A percentile compares a stretch with the other conserved stretches of the same genome.
Evolutionary conservation across 2,797 vertebrate species (phyloP).

Genomic region (Cyclopterus lumpus): DNA sequence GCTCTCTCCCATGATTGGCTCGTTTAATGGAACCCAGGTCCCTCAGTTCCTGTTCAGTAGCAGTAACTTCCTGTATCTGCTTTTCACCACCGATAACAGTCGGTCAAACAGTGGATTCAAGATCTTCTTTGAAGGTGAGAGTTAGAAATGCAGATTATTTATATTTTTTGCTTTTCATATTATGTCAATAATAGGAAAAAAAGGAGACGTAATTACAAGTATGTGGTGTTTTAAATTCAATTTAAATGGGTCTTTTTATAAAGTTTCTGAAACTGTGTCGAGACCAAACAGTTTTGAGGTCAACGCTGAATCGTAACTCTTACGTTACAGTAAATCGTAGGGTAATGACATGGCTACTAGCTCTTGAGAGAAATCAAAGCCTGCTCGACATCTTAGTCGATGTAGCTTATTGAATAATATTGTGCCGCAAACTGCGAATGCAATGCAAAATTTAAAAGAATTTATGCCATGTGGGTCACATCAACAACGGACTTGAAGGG

Average conservation of each 20-base stretch:
- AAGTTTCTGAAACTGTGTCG: slow-evolving; percentile 7
- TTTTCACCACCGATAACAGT: slow-evolving; percentile 98
- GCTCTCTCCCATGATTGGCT: slow-evolving; percentile 94
- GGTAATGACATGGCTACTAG: not conserved
- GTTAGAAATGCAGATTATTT: not conserved
- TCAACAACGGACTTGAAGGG: not conserved
- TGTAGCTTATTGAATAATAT: not conserved
- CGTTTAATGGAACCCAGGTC: slow-evolving; percentile 96
- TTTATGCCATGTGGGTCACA: not conserved
- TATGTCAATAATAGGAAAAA: not conserved
- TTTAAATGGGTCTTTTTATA: not conserved
- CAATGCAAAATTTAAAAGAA: too few species aligned
- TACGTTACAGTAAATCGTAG: slow-evolving; percentile 5
- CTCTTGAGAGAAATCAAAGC: slow-evolving; percentile 11
- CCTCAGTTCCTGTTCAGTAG: slow-evolving; percentile 97
- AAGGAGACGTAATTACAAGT: not conserved
- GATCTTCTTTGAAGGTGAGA: slow-evolving; percentile 97
- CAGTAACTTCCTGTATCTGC: slow-evolving; percentile 94
- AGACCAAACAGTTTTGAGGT: slow-evolving; percentile 11
- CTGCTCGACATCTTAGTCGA: not conserved
- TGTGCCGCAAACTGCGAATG: not conserved
- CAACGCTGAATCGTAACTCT: slow-evolving; percentile 3
- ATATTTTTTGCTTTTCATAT: not conserved
- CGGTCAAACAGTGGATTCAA: slow-evolving; percentile 99
- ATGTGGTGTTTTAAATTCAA: not conserved